phyloP scores from a whole-genome alignment of 2,797 vertebrate species.

The Clarias laeviceps region DNA sequence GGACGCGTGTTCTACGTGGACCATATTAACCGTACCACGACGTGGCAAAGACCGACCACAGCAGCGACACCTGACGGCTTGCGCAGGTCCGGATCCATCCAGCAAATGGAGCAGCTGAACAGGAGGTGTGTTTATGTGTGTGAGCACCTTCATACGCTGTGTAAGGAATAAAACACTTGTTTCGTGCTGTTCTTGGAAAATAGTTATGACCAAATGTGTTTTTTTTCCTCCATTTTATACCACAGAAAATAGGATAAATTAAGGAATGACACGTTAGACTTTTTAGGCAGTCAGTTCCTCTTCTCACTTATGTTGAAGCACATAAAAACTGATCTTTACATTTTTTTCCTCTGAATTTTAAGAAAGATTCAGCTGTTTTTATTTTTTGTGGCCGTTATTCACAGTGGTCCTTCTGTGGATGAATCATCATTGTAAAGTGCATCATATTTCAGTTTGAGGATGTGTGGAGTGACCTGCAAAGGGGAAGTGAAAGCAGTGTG shows the following conservation, averaged over 20 bases:
- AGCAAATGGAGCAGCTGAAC: conserved; percentile 92
- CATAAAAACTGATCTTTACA: background rate
- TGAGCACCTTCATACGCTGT: background rate
- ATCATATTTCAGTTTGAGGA: conserved; percentile 13
- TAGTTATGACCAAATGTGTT: background rate
- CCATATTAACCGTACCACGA: conserved; percentile 86
- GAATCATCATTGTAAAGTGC: conserved; percentile 26
- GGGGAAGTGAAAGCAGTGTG: conserved; percentile 16
- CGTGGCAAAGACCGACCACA: conserved; percentile 85
- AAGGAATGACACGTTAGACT: background rate
- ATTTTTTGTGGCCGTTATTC: background rate
- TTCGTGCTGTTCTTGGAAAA: background rate
- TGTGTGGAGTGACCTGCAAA: background rate
- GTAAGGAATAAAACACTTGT: background rate
- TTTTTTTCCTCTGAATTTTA: conserved; percentile 8
- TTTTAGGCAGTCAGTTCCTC: background rate
- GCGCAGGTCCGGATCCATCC: conserved; percentile 82
- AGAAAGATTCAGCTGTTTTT: background rate
- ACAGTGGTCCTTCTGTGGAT: background rate
- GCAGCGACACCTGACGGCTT: conserved; percentile 84
- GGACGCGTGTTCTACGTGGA: conserved; percentile 88
- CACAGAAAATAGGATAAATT: background rate
- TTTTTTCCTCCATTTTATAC: background rate
- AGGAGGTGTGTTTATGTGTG: conserved; percentile 71
- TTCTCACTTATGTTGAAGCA: background rate